Conservation (phyloP, 1,140 invertebrate genomes). For the Eupristina koningsbergeri region DNA sequence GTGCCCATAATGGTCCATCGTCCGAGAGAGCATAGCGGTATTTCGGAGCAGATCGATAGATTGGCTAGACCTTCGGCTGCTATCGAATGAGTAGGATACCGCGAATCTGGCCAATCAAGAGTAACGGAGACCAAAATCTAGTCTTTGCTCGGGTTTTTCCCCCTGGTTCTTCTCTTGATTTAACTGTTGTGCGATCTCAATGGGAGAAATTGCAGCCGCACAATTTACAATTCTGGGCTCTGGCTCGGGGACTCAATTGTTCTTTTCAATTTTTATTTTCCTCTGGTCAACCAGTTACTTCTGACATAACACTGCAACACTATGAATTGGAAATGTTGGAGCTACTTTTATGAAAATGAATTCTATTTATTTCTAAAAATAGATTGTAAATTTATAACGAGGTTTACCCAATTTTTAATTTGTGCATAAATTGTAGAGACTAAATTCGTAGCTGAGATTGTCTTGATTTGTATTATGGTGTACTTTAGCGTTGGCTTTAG, state of each 20-base stretch:
- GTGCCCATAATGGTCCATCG: not conserved
- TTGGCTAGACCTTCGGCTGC: not conserved
- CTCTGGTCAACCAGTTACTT: no score
- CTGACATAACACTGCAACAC: no score
- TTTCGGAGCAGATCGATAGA: not conserved
- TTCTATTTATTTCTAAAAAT: no score
- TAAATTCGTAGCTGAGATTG: no score
- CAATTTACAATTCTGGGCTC: no score
- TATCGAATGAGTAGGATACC: constrained; percentile 30
- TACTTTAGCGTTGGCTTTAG: no score
- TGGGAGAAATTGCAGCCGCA: not conserved
- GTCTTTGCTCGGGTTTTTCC: constrained; percentile 10
- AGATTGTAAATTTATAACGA: no score
- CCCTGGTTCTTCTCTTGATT: not conserved
- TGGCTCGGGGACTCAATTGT: not conserved
- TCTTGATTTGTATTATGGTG: no score
- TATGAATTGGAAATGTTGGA: no score
- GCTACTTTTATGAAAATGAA: no score
- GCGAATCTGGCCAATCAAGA: constrained; percentile 28
- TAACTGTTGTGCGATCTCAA: not conserved
- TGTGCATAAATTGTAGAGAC: no score
- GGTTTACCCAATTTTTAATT: no score
- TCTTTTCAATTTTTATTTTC: not conserved
- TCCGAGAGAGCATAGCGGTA: constrained; percentile 17
- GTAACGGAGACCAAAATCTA: constrained; percentile 29